These are phyloP conservation scores for Lasioglossum albipes DNA, from an alignment of 1,140 invertebrate genomes.

Conservation along the genomic window DNA sequence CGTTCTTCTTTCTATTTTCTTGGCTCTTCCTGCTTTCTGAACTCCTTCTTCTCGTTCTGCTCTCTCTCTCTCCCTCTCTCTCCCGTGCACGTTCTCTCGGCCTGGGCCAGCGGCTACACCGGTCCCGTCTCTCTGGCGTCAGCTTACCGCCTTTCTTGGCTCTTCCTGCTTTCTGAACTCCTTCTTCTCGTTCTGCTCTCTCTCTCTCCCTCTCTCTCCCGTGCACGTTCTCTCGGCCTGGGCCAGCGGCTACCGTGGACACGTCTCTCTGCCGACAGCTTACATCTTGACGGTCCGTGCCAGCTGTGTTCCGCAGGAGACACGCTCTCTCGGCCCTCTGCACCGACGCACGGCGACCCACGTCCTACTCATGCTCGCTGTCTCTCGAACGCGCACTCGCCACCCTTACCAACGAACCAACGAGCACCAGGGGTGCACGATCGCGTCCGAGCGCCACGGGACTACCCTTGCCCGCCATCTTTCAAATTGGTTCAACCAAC, in stretches of 20 bases:
- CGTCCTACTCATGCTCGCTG: slow-evolving; percentile 49
- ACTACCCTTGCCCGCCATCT: not conserved
- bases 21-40: not conserved
- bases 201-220: not conserved
- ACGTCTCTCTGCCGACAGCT: slow-evolving; percentile 33
- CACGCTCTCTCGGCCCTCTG: slow-evolving; percentile 53
- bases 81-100: slow-evolving; percentile 8
- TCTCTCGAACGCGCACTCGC: slow-evolving; percentile 36
- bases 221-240: slow-evolving; percentile 23
- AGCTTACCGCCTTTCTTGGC: too few species aligned
- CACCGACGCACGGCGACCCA: slow-evolving; percentile 46
- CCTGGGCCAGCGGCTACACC: slow-evolving; percentile 48
- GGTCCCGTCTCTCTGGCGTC: slow-evolving; percentile 22
- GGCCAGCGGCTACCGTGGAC: slow-evolving; percentile 45
- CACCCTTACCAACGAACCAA: slow-evolving; percentile 23
- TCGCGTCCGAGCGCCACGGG: not conserved
- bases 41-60: not conserved
- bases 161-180: not conserved
- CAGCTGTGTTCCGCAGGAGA: slow-evolving; percentile 55
- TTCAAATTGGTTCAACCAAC: not conserved
- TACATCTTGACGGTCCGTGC: slow-evolving; percentile 57
- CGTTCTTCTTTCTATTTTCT: not conserved
- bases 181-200: not conserved
- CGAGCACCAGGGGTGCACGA: slow-evolving; percentile 12
- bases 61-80: not conserved